phyloP scores from a whole-genome alignment of 2,797 vertebrate genomes.

The Anolis apletophallus region DNA sequence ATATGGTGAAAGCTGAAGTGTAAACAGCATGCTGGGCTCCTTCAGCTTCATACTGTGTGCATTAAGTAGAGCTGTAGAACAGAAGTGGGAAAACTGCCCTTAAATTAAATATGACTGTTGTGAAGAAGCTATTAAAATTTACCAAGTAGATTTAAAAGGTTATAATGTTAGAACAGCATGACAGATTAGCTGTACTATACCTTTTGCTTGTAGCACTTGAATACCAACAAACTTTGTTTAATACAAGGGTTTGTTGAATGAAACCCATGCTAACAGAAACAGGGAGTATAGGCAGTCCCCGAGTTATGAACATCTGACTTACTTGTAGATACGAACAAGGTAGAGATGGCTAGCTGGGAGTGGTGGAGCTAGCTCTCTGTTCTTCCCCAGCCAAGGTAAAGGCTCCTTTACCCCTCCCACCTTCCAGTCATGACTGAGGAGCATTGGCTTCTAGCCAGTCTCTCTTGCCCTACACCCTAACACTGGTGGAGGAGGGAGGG shows the following conservation, averaged over 20 bases:
- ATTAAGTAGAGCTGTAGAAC: neutral
- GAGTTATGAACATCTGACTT: too few relatives aligned
- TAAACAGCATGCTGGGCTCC: conserved; percentile 5
- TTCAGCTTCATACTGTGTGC: neutral
- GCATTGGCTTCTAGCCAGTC: too few relatives aligned
- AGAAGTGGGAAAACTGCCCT: conserved; percentile 1
- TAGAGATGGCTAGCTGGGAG: too few relatives aligned
- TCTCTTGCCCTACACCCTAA: too few relatives aligned
- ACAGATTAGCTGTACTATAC: neutral
- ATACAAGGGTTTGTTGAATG: neutral
- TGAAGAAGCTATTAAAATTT: conserved; percentile 9
- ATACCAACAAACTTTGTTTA: neutral
- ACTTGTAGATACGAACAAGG: too few relatives aligned
- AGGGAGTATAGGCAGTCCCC: neutral
- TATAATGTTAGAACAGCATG: neutral
- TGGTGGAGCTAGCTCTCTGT: too few relatives aligned
- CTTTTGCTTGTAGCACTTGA: neutral
- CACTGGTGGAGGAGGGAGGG: too few relatives aligned
- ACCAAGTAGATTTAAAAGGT: neutral
- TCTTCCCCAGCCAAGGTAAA: too few relatives aligned
- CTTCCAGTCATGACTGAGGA: too few relatives aligned
- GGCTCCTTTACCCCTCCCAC: too few relatives aligned
- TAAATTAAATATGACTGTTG: neutral
- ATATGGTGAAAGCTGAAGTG: conserved; percentile 14
- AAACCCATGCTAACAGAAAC: neutral